Base-by-base conservation (phyloP, 2,888 invertebrate genomes). In the Zygaena filipendulae region DNA sequence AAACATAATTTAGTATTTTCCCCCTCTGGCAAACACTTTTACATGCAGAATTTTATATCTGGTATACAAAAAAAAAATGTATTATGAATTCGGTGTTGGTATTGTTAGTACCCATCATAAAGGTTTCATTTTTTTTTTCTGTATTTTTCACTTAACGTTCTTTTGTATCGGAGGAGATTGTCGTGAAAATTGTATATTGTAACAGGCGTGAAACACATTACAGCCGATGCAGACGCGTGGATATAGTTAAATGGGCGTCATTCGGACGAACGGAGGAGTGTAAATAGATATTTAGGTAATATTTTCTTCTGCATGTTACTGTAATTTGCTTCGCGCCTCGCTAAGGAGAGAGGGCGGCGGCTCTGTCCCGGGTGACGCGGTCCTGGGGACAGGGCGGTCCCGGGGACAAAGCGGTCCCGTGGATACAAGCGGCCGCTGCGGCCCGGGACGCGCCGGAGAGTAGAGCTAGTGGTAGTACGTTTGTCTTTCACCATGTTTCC, bases 291-390 rank as follows among this genome's bases (percentile, higher is more conserved):
- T n/a, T n/a, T n/a, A n/a, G n/a, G n/a, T n/a, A n/a, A n/a, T n/a
- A n/a, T n/a, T n/a, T n/a, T n/a, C n/a, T n/a, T n/a, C 59, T 59
- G 62, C 62, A 57, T 59, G 52, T 42, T 49, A 45, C 64, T 69
- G 69, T 69, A 69, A 71, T 72, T 53, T 74, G 74, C 59, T 70
- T 74, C 71, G 71, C 74, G 74, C 63, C 71, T 56, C 52, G 18
- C 31, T 21, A 28, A 27, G 23, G 33, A 29, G 23, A 7, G 20
- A 19, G 23, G 27, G 13, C 18, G 19, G 23, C 37, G 27, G 19
- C 21, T 30, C 21, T 10, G n/a, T 19, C 23, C 25, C 33, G 21
- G 11, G 21, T 16, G 13, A 3, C 8, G 13, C 18, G 24, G 11
- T 21, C 10, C 25, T n/a, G n/a, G 16, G 16, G 16, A 16, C 16